Evolutionary conservation across 2,888 invertebrate genomes (phyloP).

Genomic region (Caenorhabditis sp.): DNA sequence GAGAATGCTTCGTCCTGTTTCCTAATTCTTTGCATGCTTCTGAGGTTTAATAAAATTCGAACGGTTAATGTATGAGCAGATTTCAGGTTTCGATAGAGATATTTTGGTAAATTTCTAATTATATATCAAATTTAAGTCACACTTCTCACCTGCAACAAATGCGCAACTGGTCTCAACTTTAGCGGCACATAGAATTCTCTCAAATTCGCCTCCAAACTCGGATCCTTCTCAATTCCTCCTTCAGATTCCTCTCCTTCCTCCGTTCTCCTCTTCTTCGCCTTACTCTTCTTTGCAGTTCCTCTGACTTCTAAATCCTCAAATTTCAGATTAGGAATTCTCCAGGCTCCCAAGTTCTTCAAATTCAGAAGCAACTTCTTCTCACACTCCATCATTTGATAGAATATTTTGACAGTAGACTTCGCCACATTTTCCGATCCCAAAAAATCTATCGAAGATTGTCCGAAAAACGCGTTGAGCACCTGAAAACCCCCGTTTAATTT

Average conservation of each 20-base stretch:
- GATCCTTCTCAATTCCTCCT: not conserved
- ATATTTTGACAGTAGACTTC: constrained; percentile 5
- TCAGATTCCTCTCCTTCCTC: constrained; percentile 9
- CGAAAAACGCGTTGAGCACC: constrained; percentile 24
- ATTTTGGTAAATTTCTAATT: too few species aligned
- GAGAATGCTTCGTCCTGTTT: constrained; percentile 42
- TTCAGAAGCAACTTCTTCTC: constrained; percentile 15
- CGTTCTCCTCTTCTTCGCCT: constrained; percentile 16
- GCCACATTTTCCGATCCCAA: constrained; percentile 7
- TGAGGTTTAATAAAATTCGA: constrained; percentile 44
- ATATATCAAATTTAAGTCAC: too few species aligned
- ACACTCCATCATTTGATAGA: constrained; percentile 24
- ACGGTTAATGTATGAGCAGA: constrained; percentile 29
- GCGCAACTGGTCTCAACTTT: constrained; percentile 27
- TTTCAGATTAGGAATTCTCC: constrained; percentile 25
- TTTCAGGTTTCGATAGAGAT: too few species aligned
- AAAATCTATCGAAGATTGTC: constrained; percentile 18
- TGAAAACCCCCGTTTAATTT: not conserved
- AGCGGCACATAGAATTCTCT: constrained; percentile 14
- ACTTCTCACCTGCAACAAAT: constrained; percentile 24
- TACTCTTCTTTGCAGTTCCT: constrained; percentile 1
- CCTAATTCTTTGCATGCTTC: constrained; percentile 40
- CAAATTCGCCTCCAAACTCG: constrained; percentile 9
- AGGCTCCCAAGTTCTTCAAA: not conserved
- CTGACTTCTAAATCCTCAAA: constrained; percentile 13